Conservation (phyloP, 2,888 invertebrate species). For the Syrphus vitripennis region DNA sequence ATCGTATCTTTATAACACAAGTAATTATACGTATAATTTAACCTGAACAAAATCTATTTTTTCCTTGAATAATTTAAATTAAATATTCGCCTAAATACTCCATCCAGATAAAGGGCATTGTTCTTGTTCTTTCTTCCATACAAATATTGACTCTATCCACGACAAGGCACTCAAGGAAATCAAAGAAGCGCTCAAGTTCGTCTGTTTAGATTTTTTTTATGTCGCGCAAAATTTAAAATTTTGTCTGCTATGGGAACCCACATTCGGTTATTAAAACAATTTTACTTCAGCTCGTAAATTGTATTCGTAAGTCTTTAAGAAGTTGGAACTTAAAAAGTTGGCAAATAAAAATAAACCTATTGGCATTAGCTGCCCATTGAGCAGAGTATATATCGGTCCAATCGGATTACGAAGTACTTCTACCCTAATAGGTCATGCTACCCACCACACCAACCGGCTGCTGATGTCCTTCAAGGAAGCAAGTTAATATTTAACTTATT, state of each 20-base stretch:
- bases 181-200: neutral
- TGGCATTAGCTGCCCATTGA: slow-evolving; percentile 68
- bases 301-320: slow-evolving; percentile 48
- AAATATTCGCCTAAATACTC: neutral
- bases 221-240: neutral
- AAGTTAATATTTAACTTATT: slow-evolving; percentile 68
- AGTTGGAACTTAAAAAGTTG: slow-evolving; percentile 49
- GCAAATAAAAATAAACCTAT: slow-evolving; percentile 63
- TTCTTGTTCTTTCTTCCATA: neutral
- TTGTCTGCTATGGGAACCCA: slow-evolving; percentile 21
- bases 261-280: slow-evolving; percentile 18
- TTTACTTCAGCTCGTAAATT: slow-evolving; percentile 12
- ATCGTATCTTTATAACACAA: no score
- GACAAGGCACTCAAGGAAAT: neutral
- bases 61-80: neutral
- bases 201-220: neutral
- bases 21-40: neutral
- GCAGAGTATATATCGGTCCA: slow-evolving; percentile 54
- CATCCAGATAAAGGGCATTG: neutral
- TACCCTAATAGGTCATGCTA: slow-evolving; percentile 56
- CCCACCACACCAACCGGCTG: neutral
- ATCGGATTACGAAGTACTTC: slow-evolving; percentile 67
- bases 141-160: neutral
- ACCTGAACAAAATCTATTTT: neutral
- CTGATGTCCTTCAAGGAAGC: slow-evolving; percentile 16